Evolutionary conservation across 2,888 invertebrate species (phyloP), one percentile per base, ranked within the genome.

Genomic region (Dioctria linearis): DNA sequence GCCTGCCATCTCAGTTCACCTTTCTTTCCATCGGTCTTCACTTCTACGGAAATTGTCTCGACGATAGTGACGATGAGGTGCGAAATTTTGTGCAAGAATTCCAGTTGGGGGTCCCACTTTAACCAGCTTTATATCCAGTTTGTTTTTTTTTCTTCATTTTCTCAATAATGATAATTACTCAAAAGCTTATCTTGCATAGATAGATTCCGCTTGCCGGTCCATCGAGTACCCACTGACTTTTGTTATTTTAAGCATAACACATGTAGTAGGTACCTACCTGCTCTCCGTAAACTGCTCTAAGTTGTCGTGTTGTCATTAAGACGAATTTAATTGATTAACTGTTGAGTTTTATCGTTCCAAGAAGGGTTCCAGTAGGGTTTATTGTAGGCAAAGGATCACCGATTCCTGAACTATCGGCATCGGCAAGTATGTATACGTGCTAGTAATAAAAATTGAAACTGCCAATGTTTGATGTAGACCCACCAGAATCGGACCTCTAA

Each of bases 311-410:
- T 5, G 75, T 61, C 57, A 59, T 75, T 75, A 75, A 75, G 59
- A 59, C 37, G 42, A 75, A 59, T 59, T 75, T 75, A 75, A 75
- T 75, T 75, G 75, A 75, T 75, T 75, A 75, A 75, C 71, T 71
- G 71, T 59, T 59, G 61, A 13, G 37, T 75, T 75, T 75, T 75
- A 75, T 75, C 9, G 25, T 43, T 61, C 42, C 46, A 13, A 43
- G 59, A 59, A 42, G 46, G 42, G 5, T 6, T 49, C 39, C 37
- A 9, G 4, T 5, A 65, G 39, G 4, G 65, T 4, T 8, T 3
- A 40, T 5, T 40, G 13, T 25, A 25, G 65, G 25, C 51, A 54
- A 9, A 49, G 54, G 54, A 40, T 54, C 71, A 49, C 37, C 51
- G 25, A 57, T 25, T 13, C 37, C 40, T 39, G 73, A n/a, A 57